These are phyloP conservation scores for Melanotaenia duboulayi DNA, from an alignment of 2,113 vertebrate species.

Conservation along the genomic window DNA sequence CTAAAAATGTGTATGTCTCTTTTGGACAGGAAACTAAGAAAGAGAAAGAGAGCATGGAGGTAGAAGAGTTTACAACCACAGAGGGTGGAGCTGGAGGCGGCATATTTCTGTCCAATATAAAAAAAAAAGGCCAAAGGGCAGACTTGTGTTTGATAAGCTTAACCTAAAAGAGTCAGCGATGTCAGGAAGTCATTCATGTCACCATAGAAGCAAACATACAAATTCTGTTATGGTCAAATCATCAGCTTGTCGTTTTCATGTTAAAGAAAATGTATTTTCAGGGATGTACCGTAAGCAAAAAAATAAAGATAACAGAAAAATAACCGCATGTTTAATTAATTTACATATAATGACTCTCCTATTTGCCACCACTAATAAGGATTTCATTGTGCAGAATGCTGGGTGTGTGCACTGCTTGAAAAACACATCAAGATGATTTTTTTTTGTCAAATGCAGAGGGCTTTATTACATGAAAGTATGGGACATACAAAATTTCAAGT, in stretches of 20 bases:
- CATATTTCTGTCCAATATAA: neutral
- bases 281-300: neutral
- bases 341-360: neutral
- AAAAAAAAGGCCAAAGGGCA: constrained; percentile 1
- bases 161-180: neutral
- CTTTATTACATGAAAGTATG: constrained; percentile 79
- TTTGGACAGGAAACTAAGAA: constrained; percentile 46
- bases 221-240: neutral
- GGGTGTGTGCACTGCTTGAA: neutral
- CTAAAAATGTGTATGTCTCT: constrained; percentile 6
- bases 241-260: neutral
- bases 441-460: constrained; percentile 74
- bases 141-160: neutral
- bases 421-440: constrained; percentile 11
- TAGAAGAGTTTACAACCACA: constrained; percentile 11
- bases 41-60: neutral
- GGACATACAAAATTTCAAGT: constrained; percentile 80
- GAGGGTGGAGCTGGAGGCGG: neutral
- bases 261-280: neutral
- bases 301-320: neutral
- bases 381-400: neutral
- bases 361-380: neutral
- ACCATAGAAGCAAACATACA: neutral
- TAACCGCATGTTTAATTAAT: neutral
- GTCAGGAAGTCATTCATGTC: neutral